Base-by-base conservation (phyloP, 2,888 invertebrate species). In the Miltochrista miniata region DNA sequence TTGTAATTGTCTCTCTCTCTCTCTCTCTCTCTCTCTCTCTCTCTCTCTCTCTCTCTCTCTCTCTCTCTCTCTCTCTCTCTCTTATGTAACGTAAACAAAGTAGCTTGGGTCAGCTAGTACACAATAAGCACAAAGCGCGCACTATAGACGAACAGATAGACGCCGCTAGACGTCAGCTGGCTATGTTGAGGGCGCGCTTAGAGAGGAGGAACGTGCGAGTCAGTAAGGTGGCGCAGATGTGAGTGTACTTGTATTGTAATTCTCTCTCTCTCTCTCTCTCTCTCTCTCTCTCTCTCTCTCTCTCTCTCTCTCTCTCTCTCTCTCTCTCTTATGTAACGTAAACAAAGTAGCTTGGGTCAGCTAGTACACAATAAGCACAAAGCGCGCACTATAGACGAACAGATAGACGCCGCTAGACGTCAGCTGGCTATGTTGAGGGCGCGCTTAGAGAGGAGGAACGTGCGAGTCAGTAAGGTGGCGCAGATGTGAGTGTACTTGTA, bases 181-280 rank as follows among this genome's bases (percentile, higher is more conserved):
- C 94, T 46, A 87, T 95, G 76, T 90, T 98, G 58, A 94, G 95
- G 61, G 94, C 95, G 69, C 93, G 96, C 69, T 90, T 99, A 59
- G 98, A 98, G 79, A 92, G 98, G 56, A 93, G 97, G 64, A 98
- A 97, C 80, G 96, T 97, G 58, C 95, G 97, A 83, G 95, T 98
- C 67, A 98, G 98, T 62, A 98, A 98, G 92, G 98, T 98, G 11
- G 96, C 98, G 2, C 98, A 98, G 82, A 96, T 98, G 96, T 98
- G 81, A 95, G 96, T 94, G 24, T 15, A 9, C n/a, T n/a, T n/a
- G n/a, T n/a, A n/a, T n/a, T n/a, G n/a, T n/a, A n/a, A n/a, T n/a
- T n/a, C n/a, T n/a, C n/a, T n/a, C n/a, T n/a, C n/a, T n/a, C n/a
- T n/a, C n/a, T n/a, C n/a, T n/a, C n/a, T n/a, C n/a, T n/a, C n/a